phyloP scores from a whole-genome alignment of 2,888 invertebrate species.

The Dicyrtomina minuta region DNA sequence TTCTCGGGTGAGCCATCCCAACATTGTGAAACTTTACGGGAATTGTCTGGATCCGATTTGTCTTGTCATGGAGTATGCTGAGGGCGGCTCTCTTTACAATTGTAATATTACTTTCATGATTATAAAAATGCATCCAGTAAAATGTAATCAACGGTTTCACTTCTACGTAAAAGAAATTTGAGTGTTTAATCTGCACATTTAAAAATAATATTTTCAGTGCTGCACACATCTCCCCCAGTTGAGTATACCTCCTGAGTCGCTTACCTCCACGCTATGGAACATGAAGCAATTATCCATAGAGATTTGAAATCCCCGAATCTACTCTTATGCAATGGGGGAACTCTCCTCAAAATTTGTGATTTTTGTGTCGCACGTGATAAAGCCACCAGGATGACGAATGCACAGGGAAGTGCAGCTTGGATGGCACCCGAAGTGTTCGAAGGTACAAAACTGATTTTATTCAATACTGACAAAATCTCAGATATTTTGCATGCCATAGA shows the following conservation, averaged over 20 bases:
- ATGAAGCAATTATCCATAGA: slow-evolving; percentile 89
- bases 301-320: slow-evolving; percentile 88
- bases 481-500: background rate
- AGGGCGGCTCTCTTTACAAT: slow-evolving; percentile 94
- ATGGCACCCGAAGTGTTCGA: slow-evolving; percentile 95
- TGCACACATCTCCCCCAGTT: slow-evolving; percentile 79
- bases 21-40: slow-evolving; percentile 89
- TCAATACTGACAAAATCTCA: background rate
- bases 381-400: slow-evolving; percentile 94
- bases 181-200: too few species aligned
- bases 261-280: slow-evolving; percentile 91
- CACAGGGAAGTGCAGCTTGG: slow-evolving; percentile 96
- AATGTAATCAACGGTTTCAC: too few species aligned
- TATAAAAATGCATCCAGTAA: too few species aligned
- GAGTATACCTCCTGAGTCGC: slow-evolving; percentile 89
- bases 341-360: slow-evolving; percentile 94
- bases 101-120: too few species aligned
- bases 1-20: slow-evolving; percentile 86
- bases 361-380: slow-evolving; percentile 97
- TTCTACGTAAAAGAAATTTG: too few species aligned
- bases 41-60: slow-evolving; percentile 74
- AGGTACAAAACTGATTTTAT: slow-evolving; percentile 58
- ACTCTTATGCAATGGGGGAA: slow-evolving; percentile 79
- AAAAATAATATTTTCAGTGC: too few species aligned
- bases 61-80: slow-evolving; percentile 97